Conservation (phyloP, 2,113 vertebrate genomes). For the Phrynosoma platyrhinos region DNA sequence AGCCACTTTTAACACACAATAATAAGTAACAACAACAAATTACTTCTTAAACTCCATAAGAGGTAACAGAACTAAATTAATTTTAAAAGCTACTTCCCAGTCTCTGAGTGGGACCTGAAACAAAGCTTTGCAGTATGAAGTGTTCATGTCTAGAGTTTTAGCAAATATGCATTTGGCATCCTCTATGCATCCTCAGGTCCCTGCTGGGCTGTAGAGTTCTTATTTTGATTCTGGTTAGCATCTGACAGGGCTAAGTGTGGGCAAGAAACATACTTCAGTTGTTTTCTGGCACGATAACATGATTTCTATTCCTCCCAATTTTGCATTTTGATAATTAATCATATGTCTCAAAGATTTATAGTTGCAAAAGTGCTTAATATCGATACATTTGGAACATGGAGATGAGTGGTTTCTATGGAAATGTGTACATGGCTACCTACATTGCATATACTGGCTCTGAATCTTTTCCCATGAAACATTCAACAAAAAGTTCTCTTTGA, state of each 20-base stretch:
- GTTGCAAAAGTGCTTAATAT: conserved; percentile 62
- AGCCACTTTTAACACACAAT: too few species aligned
- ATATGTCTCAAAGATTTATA: conserved; percentile 23
- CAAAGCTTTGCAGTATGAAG: too few species aligned
- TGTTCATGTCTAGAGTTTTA: too few species aligned
- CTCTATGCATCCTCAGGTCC: too few species aligned
- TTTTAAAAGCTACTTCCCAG: too few species aligned
- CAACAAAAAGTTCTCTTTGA: conserved; percentile 50
- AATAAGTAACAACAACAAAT: too few species aligned
- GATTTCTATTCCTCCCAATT: background rate
- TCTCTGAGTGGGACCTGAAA: too few species aligned
- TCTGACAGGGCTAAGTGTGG: background rate
- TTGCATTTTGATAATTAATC: conserved; percentile 32
- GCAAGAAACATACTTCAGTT: background rate
- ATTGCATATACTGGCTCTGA: conserved; percentile 4
- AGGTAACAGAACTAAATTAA: too few species aligned
- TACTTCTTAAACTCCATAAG: too few species aligned
- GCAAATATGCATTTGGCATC: too few species aligned
- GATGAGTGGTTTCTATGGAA: conserved; percentile 68
- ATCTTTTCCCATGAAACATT: conserved; percentile 18
- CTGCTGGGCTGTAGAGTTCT: too few species aligned
- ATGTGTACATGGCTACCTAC: conserved; percentile 14
- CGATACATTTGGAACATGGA: conserved; percentile 63
- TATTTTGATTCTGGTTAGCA: background rate
- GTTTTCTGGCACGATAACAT: background rate